Evolutionary conservation across 2,888 invertebrate species (phyloP), one percentile per base, ranked within the genome.

Genomic region (Spisula subtruncata): DNA sequence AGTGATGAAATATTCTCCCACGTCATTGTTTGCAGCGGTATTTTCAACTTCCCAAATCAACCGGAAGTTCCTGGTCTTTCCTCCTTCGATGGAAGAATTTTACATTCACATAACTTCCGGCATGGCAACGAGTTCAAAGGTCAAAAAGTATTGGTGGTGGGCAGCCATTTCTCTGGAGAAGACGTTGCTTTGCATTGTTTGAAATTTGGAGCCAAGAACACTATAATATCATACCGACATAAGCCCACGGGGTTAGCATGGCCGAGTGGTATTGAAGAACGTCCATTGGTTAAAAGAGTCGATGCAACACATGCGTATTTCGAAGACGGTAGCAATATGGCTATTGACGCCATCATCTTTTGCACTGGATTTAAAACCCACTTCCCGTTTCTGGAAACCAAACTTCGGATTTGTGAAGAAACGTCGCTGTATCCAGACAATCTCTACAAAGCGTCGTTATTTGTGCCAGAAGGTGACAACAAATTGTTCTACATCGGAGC

Each of bases 101-200:
- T 91, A 12, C 91, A 91, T 56, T 85, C 91, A 29, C 90, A 91
- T 54, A 85, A 90, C 56, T 91, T 91, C 84, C 51, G 85, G 32
- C 54, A 88, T 51, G 89, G 75, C 0, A 12, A 41, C 0, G 82
- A 89, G n/a, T 91, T 86, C 71, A 86, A 86, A 84, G 88, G 71
- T 56, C 81, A 85, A 81, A 25, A n/a, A 12, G 12, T 88, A 1
- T 51, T 91, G 66, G 51, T 90, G 8, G 75, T 90, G 16, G 91
- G 91, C 0, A 60, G 85, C 20, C 81, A 82, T 66, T 88, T 85
- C 35, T 91, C 91, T 1, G 91, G 85, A 0, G 91, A 91, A 54
- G 91, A 90, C 25, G 56, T 91, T 18, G 75, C 75, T 6, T n/a
- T 85, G 35, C 87, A 90, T 29, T 71, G 56, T 14, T 51, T 86